Conservation (phyloP, 2,797 vertebrate genomes). For the Arnoldichthys spilopterus region DNA sequence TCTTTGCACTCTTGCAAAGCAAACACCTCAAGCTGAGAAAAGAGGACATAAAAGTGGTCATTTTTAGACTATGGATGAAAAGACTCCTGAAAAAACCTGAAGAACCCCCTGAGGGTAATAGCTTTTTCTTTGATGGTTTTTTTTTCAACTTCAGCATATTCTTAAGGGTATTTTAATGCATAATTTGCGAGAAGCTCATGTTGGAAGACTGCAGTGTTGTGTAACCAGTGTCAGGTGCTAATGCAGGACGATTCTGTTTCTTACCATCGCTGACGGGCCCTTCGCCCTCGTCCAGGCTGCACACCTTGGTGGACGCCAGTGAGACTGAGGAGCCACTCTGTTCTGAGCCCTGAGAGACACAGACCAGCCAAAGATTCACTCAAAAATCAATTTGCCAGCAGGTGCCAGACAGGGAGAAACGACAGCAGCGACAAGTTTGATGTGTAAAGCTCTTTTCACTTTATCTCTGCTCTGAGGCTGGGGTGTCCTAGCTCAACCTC, state of each 20-base stretch:
- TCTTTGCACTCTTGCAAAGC: background rate
- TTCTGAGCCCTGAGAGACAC: constrained; percentile 85
- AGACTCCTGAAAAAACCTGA: background rate
- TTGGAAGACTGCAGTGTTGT: background rate
- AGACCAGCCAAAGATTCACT: background rate
- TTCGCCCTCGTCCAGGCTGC: constrained; percentile 96
- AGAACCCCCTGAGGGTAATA: background rate
- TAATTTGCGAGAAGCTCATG: background rate
- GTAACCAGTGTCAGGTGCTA: background rate
- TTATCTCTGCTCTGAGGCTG: constrained; percentile 16
- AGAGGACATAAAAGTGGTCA: background rate
- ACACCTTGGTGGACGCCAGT: constrained; percentile 95
- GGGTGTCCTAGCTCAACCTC: constrained; percentile 17
- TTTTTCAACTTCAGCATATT: background rate
- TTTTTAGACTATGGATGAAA: background rate
- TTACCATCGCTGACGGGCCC: constrained; percentile 85
- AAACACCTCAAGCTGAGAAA: background rate
- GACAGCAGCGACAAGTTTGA: background rate
- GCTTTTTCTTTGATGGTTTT: background rate
- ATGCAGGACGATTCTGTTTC: background rate
- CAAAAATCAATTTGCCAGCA: background rate
- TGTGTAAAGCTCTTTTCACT: background rate
- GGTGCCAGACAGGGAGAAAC: background rate
- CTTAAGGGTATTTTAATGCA: background rate
- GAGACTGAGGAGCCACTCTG: constrained; percentile 95